phyloP scores from a whole-genome alignment of 2,797 vertebrate species.

The Cacajao melanocephalus region DNA sequence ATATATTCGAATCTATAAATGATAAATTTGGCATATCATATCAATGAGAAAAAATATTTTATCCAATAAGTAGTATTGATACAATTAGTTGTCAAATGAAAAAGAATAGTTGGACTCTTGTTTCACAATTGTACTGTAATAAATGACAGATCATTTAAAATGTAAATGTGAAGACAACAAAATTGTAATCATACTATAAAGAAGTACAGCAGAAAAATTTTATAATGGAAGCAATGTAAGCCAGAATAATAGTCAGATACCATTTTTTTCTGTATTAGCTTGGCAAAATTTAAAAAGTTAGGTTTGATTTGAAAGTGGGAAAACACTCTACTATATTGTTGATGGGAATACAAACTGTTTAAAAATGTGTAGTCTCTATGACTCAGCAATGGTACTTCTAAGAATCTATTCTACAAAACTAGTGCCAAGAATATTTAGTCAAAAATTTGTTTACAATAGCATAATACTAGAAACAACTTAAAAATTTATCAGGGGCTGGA shows the following conservation, averaged over 20 bases:
- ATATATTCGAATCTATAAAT: background rate
- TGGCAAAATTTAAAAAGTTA: conserved; percentile 31
- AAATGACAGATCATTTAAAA: background rate
- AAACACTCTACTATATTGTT: background rate
- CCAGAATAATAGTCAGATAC: background rate
- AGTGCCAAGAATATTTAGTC: background rate
- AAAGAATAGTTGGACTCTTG: background rate
- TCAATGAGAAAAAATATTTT: background rate
- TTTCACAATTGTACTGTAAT: background rate
- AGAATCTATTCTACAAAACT: background rate
- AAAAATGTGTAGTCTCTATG: background rate
- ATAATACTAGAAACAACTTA: background rate
- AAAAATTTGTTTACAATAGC: background rate
- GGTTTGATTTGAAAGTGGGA: background rate
- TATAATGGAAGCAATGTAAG: background rate
- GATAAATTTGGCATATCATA: background rate
- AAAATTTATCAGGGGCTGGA: background rate
- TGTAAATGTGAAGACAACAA: background rate
- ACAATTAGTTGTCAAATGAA: background rate
- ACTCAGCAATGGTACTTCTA: background rate
- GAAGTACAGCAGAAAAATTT: background rate
- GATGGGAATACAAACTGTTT: background rate
- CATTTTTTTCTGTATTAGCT: background rate
- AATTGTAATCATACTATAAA: background rate
- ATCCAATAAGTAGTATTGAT: background rate